Evolutionary conservation across 2,797 vertebrate species (phyloP).

Genomic region (Valencia hispanica): DNA sequence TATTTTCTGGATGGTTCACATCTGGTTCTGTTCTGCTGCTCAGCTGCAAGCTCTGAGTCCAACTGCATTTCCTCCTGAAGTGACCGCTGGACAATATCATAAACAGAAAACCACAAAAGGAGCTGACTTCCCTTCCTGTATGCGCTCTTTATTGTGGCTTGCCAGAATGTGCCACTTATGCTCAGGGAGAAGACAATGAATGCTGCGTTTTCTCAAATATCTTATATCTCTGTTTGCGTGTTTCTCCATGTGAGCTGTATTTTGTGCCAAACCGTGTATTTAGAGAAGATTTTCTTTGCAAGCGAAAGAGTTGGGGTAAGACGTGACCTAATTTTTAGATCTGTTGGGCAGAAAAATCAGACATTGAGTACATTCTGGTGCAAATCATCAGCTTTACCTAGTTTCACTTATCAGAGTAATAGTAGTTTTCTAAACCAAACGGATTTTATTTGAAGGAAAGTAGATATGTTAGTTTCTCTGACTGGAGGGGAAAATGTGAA

Average conservation of each 20-base stretch:
- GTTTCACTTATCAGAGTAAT: background rate
- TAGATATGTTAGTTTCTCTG: background rate
- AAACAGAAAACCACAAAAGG: conserved; percentile 51
- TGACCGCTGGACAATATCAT: conserved; percentile 27
- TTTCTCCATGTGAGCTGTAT: conserved; percentile 13
- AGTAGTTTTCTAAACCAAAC: background rate
- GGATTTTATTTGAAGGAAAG: background rate
- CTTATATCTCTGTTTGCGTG: background rate
- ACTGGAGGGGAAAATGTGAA: background rate
- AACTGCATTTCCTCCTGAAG: conserved; percentile 43
- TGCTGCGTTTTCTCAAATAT: conserved; percentile 19
- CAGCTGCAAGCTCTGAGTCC: conserved; percentile 34
- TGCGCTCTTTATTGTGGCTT: conserved; percentile 19
- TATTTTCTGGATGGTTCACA: conserved; percentile 29
- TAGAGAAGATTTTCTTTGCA: conserved; percentile 10
- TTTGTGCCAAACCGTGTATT: conserved; percentile 1
- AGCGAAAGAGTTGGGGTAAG: background rate
- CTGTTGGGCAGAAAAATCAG: conserved; percentile 5
- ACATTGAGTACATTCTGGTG: conserved; percentile 21
- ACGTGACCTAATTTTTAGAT: conserved; percentile 10
- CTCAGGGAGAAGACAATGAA: conserved; percentile 14
- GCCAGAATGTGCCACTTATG: conserved; percentile 8
- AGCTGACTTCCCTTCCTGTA: conserved; percentile 36
- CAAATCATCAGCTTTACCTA: conserved; percentile 10
- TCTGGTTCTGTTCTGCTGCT: conserved; percentile 46